phyloP scores from a whole-genome alignment of 1,140 invertebrate species.

The Leptestheria dahalacensis region DNA sequence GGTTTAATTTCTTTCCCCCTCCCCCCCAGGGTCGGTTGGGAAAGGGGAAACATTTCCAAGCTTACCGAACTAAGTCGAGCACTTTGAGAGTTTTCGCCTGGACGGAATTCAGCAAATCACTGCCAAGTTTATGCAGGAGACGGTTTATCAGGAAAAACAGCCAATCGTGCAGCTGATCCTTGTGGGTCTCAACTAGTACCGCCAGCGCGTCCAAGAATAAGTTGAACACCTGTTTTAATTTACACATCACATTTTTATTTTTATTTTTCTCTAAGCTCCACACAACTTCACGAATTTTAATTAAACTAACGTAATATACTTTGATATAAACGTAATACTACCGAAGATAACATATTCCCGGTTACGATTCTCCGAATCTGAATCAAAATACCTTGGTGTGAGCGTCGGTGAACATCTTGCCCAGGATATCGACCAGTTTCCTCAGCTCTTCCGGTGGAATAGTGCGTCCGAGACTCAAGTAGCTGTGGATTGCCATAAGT shows the following conservation, averaged over 20 bases:
- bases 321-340: not conserved
- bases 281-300: too few species aligned
- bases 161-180: constrained; percentile 75
- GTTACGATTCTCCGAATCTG: not conserved
- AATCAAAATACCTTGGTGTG: constrained; percentile 57
- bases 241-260: constrained; percentile 11
- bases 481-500: constrained; percentile 58
- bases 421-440: constrained; percentile 75
- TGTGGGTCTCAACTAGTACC: constrained; percentile 72
- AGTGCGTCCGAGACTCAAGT: constrained; percentile 50
- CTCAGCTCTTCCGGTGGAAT: constrained; percentile 54
- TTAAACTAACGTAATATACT: too few species aligned
- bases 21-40: not conserved
- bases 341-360: not conserved
- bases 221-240: constrained; percentile 51
- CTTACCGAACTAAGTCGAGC: constrained; percentile 64
- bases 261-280: too few species aligned
- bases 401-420: constrained; percentile 94
- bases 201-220: constrained; percentile 82
- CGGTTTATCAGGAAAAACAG: constrained; percentile 66
- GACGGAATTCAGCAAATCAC: constrained; percentile 75
- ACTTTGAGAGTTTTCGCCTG: constrained; percentile 76
- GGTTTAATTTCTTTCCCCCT: too few species aligned
- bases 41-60: constrained; percentile 1
- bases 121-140: constrained; percentile 71